A percentile compares a stretch with the other conserved stretches of the same genome.
phyloP scores from a whole-genome alignment of 1,140 invertebrate genomes.

The Trypoxylus dichotomus region DNA sequence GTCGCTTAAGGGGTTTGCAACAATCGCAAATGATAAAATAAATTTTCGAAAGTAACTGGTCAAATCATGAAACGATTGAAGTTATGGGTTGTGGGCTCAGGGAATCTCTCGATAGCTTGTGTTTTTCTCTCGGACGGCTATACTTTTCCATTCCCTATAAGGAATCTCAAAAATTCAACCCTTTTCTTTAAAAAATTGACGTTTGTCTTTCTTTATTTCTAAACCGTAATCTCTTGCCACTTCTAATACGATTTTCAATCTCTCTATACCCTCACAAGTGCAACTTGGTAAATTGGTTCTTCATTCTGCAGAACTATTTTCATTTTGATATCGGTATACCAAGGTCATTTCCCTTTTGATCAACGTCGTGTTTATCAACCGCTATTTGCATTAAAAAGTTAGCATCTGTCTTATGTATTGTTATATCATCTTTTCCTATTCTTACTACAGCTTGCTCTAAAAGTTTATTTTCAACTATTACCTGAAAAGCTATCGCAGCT shows the following conservation, averaged over 20 bases:
- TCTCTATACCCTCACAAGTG: slow-evolving; percentile 16
- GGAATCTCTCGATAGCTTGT: slow-evolving; percentile 45
- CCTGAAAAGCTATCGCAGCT: background rate
- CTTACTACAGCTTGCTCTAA: background rate
- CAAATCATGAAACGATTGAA: slow-evolving; percentile 41
- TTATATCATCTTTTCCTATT: background rate
- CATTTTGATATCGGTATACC: too few relatives aligned
- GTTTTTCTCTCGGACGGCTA: slow-evolving; percentile 40
- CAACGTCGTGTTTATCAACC: too few relatives aligned
- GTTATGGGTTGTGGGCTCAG: slow-evolving; percentile 42
- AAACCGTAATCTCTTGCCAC: background rate
- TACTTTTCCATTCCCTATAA: slow-evolving; percentile 18
- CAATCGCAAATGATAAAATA: background rate
- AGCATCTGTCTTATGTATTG: background rate
- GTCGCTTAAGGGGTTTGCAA: slow-evolving; percentile 24
- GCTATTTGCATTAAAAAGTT: slow-evolving; percentile 12
- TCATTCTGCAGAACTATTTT: too few relatives aligned
- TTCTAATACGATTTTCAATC: background rate
- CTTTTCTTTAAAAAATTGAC: slow-evolving; percentile 29
- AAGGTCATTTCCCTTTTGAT: too few relatives aligned
- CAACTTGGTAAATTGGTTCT: too few relatives aligned
- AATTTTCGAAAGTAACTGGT: slow-evolving; percentile 31
- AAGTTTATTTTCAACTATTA: background rate
- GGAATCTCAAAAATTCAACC: slow-evolving; percentile 38
- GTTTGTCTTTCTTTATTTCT: slow-evolving; percentile 26